Evolutionary conservation across 2,113 vertebrate species (phyloP).

Genomic region (Pollachius pollachius): DNA sequence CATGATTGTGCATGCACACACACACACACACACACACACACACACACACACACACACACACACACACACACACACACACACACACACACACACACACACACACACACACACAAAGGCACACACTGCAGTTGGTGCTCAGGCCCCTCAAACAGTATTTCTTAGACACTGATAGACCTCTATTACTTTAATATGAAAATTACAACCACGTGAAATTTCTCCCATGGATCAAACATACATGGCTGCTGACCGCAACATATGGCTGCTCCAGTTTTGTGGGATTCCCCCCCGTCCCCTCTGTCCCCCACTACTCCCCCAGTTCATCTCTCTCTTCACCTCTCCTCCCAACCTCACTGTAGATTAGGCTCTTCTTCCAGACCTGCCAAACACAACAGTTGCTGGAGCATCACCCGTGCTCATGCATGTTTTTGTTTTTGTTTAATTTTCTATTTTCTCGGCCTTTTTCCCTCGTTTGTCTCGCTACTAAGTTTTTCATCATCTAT

Average conservation of each 20-base stretch:
- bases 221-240: slow-evolving; percentile 64
- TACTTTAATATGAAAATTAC: slow-evolving; percentile 75
- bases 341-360: slow-evolving; percentile 45
- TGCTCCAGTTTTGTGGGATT: slow-evolving; percentile 37
- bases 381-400: slow-evolving; percentile 72
- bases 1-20: neutral
- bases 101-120: slow-evolving; percentile 17
- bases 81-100: slow-evolving; percentile 5
- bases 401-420: slow-evolving; percentile 52
- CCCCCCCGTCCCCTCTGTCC: neutral
- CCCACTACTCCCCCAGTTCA: slow-evolving; percentile 14
- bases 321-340: slow-evolving; percentile 1
- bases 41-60: neutral
- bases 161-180: slow-evolving; percentile 59
- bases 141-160: slow-evolving; percentile 52
- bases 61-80: neutral
- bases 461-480: neutral
- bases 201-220: slow-evolving; percentile 73
- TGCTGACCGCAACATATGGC: slow-evolving; percentile 59
- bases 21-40: neutral
- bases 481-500: slow-evolving; percentile 59
- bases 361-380: slow-evolving; percentile 69
- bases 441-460: slow-evolving; percentile 37
- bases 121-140: slow-evolving; percentile 30
- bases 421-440: slow-evolving; percentile 35